A percentile compares a stretch with the other conserved stretches of the same genome.
These are phyloP conservation scores for Cheirogaleus medius DNA, from an alignment of 2,113 vertebrate genomes.

Conservation along the genomic window DNA sequence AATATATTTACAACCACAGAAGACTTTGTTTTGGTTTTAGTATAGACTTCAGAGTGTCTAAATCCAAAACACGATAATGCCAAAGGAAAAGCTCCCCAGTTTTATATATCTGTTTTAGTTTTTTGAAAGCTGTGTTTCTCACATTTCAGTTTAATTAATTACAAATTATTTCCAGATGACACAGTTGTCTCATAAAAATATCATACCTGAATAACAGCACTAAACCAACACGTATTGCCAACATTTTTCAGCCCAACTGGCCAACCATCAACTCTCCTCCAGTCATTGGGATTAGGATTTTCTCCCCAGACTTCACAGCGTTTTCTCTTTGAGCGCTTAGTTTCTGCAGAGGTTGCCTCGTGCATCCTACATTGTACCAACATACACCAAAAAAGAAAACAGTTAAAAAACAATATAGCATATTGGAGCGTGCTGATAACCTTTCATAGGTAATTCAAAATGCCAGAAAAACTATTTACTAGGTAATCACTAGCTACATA, in stretches of 20 bases:
- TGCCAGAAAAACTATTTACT: not conserved
- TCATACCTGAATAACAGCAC: conserved; percentile 96
- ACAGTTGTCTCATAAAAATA: not conserved
- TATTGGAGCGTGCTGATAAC: not conserved
- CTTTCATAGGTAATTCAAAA: not conserved
- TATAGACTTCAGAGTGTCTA: not conserved
- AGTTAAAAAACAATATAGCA: not conserved
- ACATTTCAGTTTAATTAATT: not conserved
- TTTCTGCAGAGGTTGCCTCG: conserved; percentile 87
- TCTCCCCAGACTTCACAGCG: conserved; percentile 92
- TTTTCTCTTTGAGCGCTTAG: conserved; percentile 92
- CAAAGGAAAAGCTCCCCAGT: not conserved
- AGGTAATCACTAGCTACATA: not conserved
- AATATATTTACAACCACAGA: not conserved
- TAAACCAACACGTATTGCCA: conserved; percentile 99
- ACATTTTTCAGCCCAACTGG: conserved; percentile 97
- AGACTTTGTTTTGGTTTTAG: not conserved
- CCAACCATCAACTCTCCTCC: conserved; percentile 93
- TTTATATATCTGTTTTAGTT: not conserved
- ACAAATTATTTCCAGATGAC: not conserved
- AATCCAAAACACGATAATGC: not conserved
- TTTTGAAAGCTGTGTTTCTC: not conserved
- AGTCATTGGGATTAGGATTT: conserved; percentile 87
- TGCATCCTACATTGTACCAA: conserved; percentile 82
- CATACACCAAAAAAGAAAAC: not conserved